Evolutionary conservation across 1,140 invertebrate species (phyloP).

Genomic region (Papilio xuthus): DNA sequence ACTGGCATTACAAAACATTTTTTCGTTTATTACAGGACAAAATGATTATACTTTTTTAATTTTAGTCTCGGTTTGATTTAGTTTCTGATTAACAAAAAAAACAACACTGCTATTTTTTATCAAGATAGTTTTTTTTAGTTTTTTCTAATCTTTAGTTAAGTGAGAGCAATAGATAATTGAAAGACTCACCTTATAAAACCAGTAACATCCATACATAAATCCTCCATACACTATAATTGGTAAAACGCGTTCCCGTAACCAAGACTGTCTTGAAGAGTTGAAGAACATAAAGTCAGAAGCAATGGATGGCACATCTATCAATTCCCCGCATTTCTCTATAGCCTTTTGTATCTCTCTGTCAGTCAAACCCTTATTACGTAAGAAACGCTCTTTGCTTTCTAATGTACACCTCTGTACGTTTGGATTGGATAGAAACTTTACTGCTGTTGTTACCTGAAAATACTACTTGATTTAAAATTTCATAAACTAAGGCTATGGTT

Average conservation of each 20-base stretch:
- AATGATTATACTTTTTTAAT: too few species aligned
- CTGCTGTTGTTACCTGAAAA: conserved; percentile 89
- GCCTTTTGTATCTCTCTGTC: conserved; percentile 90
- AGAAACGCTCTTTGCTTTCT: conserved; percentile 89
- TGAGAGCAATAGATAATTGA: background rate
- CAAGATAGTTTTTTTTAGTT: too few species aligned
- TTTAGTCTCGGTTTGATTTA: too few species aligned
- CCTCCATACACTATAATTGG: conserved; percentile 86
- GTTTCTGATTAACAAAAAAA: too few species aligned
- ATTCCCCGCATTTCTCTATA: conserved; percentile 82
- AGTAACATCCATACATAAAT: conserved; percentile 86
- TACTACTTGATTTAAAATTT: conserved; percentile 31
- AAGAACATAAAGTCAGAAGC: conserved; percentile 74
- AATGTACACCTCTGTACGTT: conserved; percentile 88
- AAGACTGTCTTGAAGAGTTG: conserved; percentile 78
- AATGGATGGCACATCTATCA: conserved; percentile 64
- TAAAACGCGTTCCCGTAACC: conserved; percentile 86
- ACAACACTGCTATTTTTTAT: too few species aligned
- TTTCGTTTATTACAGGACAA: too few species aligned
- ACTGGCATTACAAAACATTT: too few species aligned
- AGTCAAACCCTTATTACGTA: conserved; percentile 90
- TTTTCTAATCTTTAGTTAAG: background rate
- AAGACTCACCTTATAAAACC: conserved; percentile 86
- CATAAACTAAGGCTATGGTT: background rate
- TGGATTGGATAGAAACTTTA: conserved; percentile 93